Percentiles rank a stretch among this genome's conserved stretches.
Evolutionary conservation across 2,797 vertebrate genomes (phyloP).

Genomic region (Lycodopsis pacificus): DNA sequence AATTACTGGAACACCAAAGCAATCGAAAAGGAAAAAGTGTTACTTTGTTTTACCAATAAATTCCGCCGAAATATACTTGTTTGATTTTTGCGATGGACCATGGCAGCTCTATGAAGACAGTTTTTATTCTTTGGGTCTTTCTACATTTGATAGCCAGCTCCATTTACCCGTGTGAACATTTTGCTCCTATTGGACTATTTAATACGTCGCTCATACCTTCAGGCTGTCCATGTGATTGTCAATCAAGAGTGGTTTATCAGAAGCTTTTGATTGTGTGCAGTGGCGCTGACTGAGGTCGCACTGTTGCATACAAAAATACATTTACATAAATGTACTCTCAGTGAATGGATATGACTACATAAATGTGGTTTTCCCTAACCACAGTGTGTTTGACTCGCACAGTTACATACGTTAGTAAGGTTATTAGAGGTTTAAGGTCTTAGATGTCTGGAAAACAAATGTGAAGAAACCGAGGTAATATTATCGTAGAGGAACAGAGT

Average conservation of each 20-base stretch:
- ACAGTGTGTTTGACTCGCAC: constrained; percentile 6
- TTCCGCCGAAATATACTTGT: not conserved
- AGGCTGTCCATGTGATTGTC: no score
- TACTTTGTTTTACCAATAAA: not conserved
- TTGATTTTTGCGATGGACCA: not conserved
- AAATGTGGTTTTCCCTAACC: not conserved
- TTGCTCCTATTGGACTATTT: not conserved
- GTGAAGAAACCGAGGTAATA: constrained; percentile 13
- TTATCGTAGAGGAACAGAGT: constrained; percentile 15
- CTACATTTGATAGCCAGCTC: constrained; percentile 4
- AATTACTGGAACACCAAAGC: not conserved
- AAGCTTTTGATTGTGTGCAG: no score
- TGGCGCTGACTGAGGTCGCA: no score
- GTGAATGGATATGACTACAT: constrained; percentile 21
- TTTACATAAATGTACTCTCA: constrained; percentile 23
- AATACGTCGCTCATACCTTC: no score
- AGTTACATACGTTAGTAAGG: constrained; percentile 20
- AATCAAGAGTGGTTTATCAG: no score
- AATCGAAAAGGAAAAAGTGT: not conserved
- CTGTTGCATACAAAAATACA: constrained; percentile 31
- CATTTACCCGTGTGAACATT: constrained; percentile 16
- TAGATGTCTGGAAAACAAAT: constrained; percentile 19
- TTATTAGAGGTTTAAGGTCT: constrained; percentile 43
- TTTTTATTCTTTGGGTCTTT: not conserved
- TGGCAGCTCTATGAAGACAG: not conserved